Evolutionary conservation across 2,888 invertebrate species (phyloP).

Genomic region (Xestia rhomboidea): DNA sequence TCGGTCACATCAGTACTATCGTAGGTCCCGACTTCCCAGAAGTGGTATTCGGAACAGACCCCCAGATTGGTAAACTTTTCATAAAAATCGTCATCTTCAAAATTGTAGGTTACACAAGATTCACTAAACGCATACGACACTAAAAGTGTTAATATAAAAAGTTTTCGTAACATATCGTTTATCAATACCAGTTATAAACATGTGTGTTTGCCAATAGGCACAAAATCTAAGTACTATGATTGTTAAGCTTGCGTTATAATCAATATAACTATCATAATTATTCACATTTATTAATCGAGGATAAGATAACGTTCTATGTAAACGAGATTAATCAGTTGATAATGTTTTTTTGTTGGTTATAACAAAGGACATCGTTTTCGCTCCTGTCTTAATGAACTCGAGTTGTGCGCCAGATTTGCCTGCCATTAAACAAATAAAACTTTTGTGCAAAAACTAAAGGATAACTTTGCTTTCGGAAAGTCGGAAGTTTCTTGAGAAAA

Average conservation of each 20-base stretch:
- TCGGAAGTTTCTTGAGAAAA: not conserved
- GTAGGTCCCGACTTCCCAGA: constrained; percentile 72
- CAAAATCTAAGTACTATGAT: constrained; percentile 66
- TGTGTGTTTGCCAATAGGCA: constrained; percentile 64
- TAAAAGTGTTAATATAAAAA: constrained; percentile 57
- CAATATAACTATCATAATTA: constrained; percentile 67
- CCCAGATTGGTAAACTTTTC: constrained; percentile 67
- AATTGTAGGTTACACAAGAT: constrained; percentile 74
- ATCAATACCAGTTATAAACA: constrained; percentile 56
- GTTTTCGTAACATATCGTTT: constrained; percentile 60
- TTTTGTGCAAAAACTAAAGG: not conserved
- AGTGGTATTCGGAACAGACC: constrained; percentile 55
- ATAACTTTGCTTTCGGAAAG: not conserved
- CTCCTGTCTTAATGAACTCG: constrained; percentile 21
- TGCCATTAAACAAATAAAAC: constrained; percentile 21
- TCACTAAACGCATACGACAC: constrained; percentile 68
- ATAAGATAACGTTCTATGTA: constrained; percentile 73
- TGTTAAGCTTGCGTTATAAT: constrained; percentile 66
- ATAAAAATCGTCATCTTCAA: constrained; percentile 71
- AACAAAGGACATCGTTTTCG: constrained; percentile 30
- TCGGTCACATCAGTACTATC: constrained; percentile 57
- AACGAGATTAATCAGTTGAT: constrained; percentile 65
- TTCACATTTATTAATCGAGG: constrained; percentile 65
- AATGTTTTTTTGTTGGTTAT: constrained; percentile 48
- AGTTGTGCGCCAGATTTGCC: constrained; percentile 33